A percentile compares a stretch with the other conserved stretches of the same genome.
Evolutionary conservation across 1,140 invertebrate genomes (phyloP).

Genomic region (Drosophila tristis): DNA sequence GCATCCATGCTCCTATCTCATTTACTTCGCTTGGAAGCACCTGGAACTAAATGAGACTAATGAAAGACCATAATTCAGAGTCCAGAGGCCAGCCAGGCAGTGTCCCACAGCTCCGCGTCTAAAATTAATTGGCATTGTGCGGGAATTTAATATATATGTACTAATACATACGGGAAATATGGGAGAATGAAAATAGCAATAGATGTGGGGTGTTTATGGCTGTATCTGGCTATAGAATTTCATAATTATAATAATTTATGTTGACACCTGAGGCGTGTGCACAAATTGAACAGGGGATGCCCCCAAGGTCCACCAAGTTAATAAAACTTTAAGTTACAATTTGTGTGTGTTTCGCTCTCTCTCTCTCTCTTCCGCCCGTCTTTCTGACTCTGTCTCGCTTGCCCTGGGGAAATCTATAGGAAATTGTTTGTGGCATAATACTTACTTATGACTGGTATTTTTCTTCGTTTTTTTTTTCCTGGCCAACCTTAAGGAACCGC

Average conservation of each 20-base stretch:
- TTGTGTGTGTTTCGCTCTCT: constrained; percentile 17
- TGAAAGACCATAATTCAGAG: constrained; percentile 51
- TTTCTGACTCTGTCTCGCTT: not conserved
- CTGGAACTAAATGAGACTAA: constrained; percentile 46
- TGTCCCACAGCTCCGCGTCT: constrained; percentile 40
- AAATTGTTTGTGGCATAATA: constrained; percentile 48
- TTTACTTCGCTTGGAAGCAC: not conserved
- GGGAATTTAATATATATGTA: constrained; percentile 37
- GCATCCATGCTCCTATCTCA: too few species aligned
- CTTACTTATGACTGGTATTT: constrained; percentile 49
- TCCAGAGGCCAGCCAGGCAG: constrained; percentile 18
- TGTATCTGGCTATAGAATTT: constrained; percentile 57
- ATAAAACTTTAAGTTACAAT: constrained; percentile 65
- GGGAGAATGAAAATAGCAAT: too few species aligned
- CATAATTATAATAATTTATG: constrained; percentile 81
- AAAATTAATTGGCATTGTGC: constrained; percentile 58
- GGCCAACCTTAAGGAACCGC: too few species aligned
- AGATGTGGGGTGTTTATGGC: not conserved
- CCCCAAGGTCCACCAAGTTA: constrained; percentile 49
- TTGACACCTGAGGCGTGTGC: constrained; percentile 76
- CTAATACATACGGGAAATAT: not conserved
- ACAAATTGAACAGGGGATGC: constrained; percentile 48
- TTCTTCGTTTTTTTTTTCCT: constrained; percentile 9
- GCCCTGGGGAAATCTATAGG: constrained; percentile 46
- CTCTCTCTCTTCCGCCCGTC: too few species aligned